Evolutionary conservation across 2,113 vertebrate species (phyloP), one percentile per base, ranked within the genome.

Genomic region (Atrichornis clamosus): DNA sequence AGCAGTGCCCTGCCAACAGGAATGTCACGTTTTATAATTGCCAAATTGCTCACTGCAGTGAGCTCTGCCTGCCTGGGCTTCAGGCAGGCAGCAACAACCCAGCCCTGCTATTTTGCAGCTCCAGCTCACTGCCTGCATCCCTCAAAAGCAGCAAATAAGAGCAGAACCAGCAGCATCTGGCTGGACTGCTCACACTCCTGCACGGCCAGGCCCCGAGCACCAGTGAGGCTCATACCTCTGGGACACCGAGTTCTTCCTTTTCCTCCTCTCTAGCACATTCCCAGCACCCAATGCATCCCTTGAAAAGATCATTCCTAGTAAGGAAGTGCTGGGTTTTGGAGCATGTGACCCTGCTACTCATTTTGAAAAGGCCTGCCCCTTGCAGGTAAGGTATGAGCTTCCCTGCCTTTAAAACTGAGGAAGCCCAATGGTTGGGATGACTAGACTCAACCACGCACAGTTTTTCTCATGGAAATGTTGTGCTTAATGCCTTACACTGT

Each of bases 21-120:
- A 95, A 88, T 87, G 94, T 89, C 95, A 93, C 30, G 17, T 94
- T 96, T 96, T 95, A 92, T 79, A 96, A 93, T 22, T 80, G 95
- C 87, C 7, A 1, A 46, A 86, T 70, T 83, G 53, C 93, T 83
- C 13, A 21, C 93, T 92, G 86, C 79, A 88, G 75, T 58, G 72
- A 96, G 63, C 91, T 68, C 80, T 93, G 92, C 80, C 55, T 70
- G 75, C 79, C 49, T 52, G 74, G 88, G 59, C 72, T 78, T 81
- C 7, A 22, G 87, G n/a, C 47, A 65, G 68, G 73, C 89, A 89
- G 73, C 41, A 87, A 75, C 87, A 78, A 62, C 72, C 24, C 76
- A 47, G 42, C 46, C 63, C 76, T 74, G 83, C 63, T 28, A 27
- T 28, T 67, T 39, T 26, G 44, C 37, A 26, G 28, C 35, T 67